A percentile compares a stretch with the other conserved stretches of the same genome.
Conservation (phyloP, 2,888 invertebrate genomes). For the Caenorhabditis doughertyi region DNA sequence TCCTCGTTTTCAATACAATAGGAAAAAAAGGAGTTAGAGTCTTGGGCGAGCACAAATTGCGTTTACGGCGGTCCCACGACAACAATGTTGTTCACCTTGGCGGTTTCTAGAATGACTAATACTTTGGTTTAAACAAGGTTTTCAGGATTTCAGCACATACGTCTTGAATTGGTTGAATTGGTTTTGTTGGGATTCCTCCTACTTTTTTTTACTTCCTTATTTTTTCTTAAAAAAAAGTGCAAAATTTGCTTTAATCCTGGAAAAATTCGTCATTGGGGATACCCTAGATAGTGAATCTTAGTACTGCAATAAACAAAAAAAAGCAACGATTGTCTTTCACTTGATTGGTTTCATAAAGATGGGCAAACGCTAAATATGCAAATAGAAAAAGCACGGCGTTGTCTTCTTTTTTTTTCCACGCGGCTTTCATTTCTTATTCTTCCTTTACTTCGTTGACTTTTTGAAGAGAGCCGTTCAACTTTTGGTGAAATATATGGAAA, state of each 20-base stretch:
- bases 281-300: slow-evolving; percentile 37
- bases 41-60: slow-evolving; percentile 47
- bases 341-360: slow-evolving; percentile 63
- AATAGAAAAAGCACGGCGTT: slow-evolving; percentile 59
- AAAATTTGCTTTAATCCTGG: slow-evolving; percentile 9
- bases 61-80: slow-evolving; percentile 34
- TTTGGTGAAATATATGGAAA: slow-evolving; percentile 25
- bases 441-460: slow-evolving; percentile 25
- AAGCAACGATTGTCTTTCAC: slow-evolving; percentile 59
- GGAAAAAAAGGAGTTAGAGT: slow-evolving; percentile 26
- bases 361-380: slow-evolving; percentile 62
- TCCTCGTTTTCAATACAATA: slow-evolving; percentile 44
- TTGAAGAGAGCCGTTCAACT: slow-evolving; percentile 41
- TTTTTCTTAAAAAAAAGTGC: too few relatives aligned
- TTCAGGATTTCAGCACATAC: not conserved
- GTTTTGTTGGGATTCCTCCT: slow-evolving; percentile 25
- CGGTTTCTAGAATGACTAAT: slow-evolving; percentile 46
- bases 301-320: slow-evolving; percentile 41
- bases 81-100: slow-evolving; percentile 49
- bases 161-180: not conserved
- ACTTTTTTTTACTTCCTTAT: too few relatives aligned
- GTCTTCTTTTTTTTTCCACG: slow-evolving; percentile 57
- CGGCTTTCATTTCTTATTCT: slow-evolving; percentile 46
- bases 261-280: slow-evolving; percentile 10
- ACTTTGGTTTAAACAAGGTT: not conserved